Base-by-base conservation (phyloP, 2,888 invertebrate genomes). In the Paralinhomoeus sp. region DNA sequence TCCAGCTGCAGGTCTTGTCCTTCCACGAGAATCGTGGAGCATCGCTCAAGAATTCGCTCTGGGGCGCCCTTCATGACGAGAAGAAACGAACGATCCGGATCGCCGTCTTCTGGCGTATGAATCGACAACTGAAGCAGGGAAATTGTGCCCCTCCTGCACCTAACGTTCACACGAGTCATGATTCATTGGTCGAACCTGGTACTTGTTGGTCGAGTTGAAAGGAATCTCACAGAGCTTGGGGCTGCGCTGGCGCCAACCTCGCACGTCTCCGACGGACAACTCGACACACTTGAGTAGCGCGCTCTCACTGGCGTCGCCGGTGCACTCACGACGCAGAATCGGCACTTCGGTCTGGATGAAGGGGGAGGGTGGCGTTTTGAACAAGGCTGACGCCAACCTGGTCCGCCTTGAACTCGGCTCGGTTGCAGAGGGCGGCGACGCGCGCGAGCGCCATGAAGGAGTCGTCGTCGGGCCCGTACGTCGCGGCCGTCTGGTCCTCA, bases 141-240 rank as follows among this genome's bases (percentile, higher is more conserved):
- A 21, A 41, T n/a, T n/a, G n/a, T n/a, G n/a, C n/a, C n/a, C n/a
- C n/a, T n/a, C n/a, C n/a, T n/a, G n/a, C n/a, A n/a, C n/a, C n/a
- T n/a, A n/a, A n/a, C n/a, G n/a, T n/a, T n/a, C n/a, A n/a, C n/a
- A n/a, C n/a, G n/a, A n/a, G n/a, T n/a, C n/a, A n/a, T n/a, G n/a
- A n/a, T n/a, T n/a, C n/a, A n/a, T n/a, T n/a, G n/a, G n/a, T n/a
- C n/a, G n/a, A n/a, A 64, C 62, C 56, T 76, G 75, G 54, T 81
- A 84, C 66, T 87, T 87, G 69, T 85, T 85, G 54, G 83, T 83
- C 0, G 85, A 85, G 67, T 87, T 87, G 73, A 87, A 87, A 42
- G 87, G 85, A 61, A 87, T 73, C 68, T 87, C 85, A 64, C 78
- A 77, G 41, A 76, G 77, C 66, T 85, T 85, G 71, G 78, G 80